Percentiles rank a stretch among this genome's conserved stretches.
These are phyloP conservation scores for honey bee (Apis mellifera) DNA, from an alignment of 1,140 invertebrate species.

Conservation along the genomic window DNA sequence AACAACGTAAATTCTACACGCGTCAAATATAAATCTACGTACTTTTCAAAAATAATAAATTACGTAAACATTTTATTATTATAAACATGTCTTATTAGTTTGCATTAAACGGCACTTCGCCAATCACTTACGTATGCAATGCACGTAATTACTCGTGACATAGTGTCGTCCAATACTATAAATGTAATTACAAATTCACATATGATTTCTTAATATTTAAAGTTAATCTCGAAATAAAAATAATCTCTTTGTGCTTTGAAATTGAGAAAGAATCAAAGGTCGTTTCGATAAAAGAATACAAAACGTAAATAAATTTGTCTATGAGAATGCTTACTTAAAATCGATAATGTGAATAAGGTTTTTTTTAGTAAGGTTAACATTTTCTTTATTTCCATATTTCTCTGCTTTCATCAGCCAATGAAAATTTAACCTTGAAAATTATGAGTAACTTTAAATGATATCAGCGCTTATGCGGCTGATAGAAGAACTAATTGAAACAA, in stretches of 20 bases:
- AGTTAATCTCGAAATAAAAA: background rate
- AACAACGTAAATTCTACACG: background rate
- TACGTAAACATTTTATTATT: background rate
- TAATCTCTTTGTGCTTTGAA: background rate
- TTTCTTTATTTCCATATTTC: background rate
- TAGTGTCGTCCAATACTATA: background rate
- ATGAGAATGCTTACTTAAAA: constrained; percentile 25
- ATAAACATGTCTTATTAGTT: background rate
- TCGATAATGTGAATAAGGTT: constrained; percentile 43
- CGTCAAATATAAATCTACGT: background rate
- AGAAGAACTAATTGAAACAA: background rate
- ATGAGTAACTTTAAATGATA: constrained; percentile 21
- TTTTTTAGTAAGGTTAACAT: constrained; percentile 29
- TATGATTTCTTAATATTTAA: background rate
- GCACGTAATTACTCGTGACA: constrained; percentile 18
- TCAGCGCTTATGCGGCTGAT: background rate
- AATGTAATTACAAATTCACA: background rate
- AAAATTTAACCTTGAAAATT: constrained; percentile 6
- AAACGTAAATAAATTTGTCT: constrained; percentile 26
- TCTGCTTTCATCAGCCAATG: constrained; percentile 1
- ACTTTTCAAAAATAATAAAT: background rate
- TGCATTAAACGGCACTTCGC: constrained; percentile 14
- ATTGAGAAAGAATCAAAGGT: background rate
- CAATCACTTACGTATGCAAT: constrained; percentile 5
- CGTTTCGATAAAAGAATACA: constrained; percentile 16